Evolutionary conservation across 2,797 vertebrate genomes (phyloP), one percentile per base, ranked within the genome.

Genomic region (Onychomys torridus): DNA sequence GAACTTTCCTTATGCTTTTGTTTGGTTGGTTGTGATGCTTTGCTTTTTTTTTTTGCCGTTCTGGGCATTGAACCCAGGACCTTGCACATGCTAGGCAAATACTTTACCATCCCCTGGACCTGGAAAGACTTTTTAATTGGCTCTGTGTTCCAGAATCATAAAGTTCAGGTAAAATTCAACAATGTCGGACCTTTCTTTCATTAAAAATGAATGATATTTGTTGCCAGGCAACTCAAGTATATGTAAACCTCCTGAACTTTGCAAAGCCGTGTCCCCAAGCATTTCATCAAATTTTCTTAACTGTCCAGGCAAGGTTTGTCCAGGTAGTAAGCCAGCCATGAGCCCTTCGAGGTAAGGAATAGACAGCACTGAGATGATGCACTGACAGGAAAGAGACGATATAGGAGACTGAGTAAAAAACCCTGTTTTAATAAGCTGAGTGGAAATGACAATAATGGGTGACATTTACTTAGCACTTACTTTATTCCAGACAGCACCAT

Each of bases 391-490:
- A 52, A 87, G 63, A 93, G 52, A 12, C 77, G 69, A 91, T 88
- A 82, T 46, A 94, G 55, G 49, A 78, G 84, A 78, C 23, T 88
- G 46, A 87, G 52, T 61, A 88, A 91, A 77, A 77, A 73, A 84
- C 29, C 23, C 7, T 73, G 16, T 69, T 94, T 94, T 94, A 96
- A 91, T 94, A 92, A 83, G 78, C 37, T 84, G 65, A 67, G 69
- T 85, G 46, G 63, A 92, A 96, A 96, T 85, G 76, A 75, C 88
- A 93, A 93, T 78, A 79, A 96, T 37, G 91, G 77, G 71, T 94
- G 61, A 91, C 71, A 91, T 96, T 94, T 94, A 96, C 87, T 90
- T 90, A 90, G 86, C 69, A 77, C 81, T 85, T 85, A 88, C 78
- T 78, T 79, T 89, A n/a, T 89, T 49, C 49, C 85, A 92, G 73